phyloP scores from a whole-genome alignment of 2,113 vertebrate species.

The Syngnathus scovelli region DNA sequence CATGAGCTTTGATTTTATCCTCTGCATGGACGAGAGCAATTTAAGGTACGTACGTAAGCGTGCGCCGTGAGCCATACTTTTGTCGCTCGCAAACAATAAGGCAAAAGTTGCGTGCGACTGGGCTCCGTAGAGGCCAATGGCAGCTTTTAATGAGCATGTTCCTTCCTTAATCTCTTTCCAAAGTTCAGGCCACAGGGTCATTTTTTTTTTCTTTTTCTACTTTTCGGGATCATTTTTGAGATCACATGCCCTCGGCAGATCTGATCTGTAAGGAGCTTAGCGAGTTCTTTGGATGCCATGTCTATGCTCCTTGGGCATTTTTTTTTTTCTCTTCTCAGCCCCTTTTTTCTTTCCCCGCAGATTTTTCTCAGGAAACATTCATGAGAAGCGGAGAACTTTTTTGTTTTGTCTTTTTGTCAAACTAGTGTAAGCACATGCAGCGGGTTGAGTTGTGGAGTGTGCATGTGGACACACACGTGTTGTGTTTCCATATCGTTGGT shows the following conservation, averaged over 20 bases:
- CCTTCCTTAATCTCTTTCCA: conserved; percentile 63
- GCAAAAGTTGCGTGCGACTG: conserved; percentile 5
- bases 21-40: conserved; percentile 98
- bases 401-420: not conserved
- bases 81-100: not conserved
- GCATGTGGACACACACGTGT: not conserved
- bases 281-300: conserved; percentile 73
- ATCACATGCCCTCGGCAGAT: conserved; percentile 71
- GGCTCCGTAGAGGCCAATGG: conserved; percentile 38
- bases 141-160: conserved; percentile 61
- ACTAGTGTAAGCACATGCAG: not conserved
- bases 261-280: conserved; percentile 74
- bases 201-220: conserved; percentile 66
- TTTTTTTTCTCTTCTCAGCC: conserved; percentile 18
- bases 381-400: conserved; percentile 31
- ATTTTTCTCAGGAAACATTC: conserved; percentile 34
- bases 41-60: conserved; percentile 79
- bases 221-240: conserved; percentile 64
- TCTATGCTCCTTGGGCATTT: conserved; percentile 51
- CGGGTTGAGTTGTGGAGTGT: too few relatives aligned
- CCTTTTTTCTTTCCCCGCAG: conserved; percentile 26
- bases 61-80: not conserved
- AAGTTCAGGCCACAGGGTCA: conserved; percentile 59
- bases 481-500: too few relatives aligned
- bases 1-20: conserved; percentile 83